These are phyloP conservation scores for Ephestia elutella DNA, from an alignment of 1,140 invertebrate genomes.

Conservation along the genomic window DNA sequence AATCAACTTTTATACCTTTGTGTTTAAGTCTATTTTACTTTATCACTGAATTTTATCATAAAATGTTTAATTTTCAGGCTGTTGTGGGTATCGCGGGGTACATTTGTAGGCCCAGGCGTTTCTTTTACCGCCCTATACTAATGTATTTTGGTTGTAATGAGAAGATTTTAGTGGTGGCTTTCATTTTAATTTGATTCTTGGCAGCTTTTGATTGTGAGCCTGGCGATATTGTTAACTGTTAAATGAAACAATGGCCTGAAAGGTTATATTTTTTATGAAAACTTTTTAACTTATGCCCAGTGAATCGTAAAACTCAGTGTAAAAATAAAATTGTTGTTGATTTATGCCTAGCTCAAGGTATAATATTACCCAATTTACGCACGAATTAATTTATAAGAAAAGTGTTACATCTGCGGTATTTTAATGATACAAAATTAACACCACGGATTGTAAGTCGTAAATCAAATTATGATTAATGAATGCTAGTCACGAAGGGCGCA, in stretches of 20 bases:
- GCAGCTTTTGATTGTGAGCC: constrained; percentile 21
- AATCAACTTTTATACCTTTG: constrained; percentile 22
- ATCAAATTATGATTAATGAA: background rate
- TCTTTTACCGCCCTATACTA: constrained; percentile 50
- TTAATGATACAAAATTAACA: constrained; percentile 2
- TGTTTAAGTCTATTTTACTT: constrained; percentile 30
- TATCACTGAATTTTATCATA: constrained; percentile 7
- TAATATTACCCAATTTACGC: background rate
- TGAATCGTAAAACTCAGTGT: no score
- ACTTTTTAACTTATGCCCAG: no score
- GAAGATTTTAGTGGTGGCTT: constrained; percentile 41
- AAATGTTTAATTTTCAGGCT: constrained; percentile 15
- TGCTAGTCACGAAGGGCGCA: background rate
- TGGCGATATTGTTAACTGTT: constrained; percentile 11
- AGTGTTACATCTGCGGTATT: background rate
- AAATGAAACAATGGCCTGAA: constrained; percentile 7
- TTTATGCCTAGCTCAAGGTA: background rate
- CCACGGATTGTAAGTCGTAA: background rate
- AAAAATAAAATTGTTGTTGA: no score
- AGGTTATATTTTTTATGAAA: background rate
- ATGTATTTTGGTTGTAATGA: constrained; percentile 56
- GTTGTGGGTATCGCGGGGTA: constrained; percentile 39
- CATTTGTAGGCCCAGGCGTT: constrained; percentile 54
- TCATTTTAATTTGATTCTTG: constrained; percentile 49
- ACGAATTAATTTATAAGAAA: background rate